These are phyloP conservation scores for Psylliodes chrysocephalus DNA, from an alignment of 2,888 invertebrate genomes.

Conservation along the genomic window DNA sequence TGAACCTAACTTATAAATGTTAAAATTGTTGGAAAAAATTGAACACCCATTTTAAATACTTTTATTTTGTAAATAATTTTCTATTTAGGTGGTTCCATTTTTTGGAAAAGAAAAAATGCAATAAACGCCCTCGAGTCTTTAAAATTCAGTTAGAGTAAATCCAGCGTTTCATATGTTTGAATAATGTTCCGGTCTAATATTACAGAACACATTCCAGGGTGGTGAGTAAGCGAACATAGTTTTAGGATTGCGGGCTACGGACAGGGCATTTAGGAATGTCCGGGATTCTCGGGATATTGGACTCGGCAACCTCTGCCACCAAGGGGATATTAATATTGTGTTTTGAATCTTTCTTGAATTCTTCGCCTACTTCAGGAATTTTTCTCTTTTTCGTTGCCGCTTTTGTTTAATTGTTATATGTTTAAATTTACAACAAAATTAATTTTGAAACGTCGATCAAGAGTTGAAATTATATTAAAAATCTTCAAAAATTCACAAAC, in stretches of 20 bases:
- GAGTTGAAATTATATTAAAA: too few relatives aligned
- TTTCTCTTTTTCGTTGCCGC: background rate
- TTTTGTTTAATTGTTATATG: too few relatives aligned
- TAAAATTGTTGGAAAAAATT: too few relatives aligned
- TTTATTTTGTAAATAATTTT: too few relatives aligned
- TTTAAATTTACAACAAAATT: too few relatives aligned
- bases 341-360: conserved; percentile 37
- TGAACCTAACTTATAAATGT: too few relatives aligned
- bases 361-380: conserved; percentile 33
- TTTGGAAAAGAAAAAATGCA: conserved; percentile 33
- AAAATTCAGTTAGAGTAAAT: conserved; percentile 51
- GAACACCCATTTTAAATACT: too few relatives aligned
- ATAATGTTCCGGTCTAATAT: conserved; percentile 56
- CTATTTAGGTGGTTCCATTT: too few relatives aligned
- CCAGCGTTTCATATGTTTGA: conserved; percentile 52
- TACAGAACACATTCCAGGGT: conserved; percentile 56
- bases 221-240: conserved; percentile 55
- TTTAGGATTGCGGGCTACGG: conserved; percentile 58
- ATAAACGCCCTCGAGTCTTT: conserved; percentile 38
- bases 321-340: conserved; percentile 42
- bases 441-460: too few relatives aligned
- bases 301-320: conserved; percentile 42
- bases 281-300: conserved; percentile 45
- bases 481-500: too few relatives aligned
- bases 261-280: conserved; percentile 57